These are phyloP conservation scores for Oscheius onirici DNA, from an alignment of 2,888 invertebrate genomes.

Conservation along the genomic window DNA sequence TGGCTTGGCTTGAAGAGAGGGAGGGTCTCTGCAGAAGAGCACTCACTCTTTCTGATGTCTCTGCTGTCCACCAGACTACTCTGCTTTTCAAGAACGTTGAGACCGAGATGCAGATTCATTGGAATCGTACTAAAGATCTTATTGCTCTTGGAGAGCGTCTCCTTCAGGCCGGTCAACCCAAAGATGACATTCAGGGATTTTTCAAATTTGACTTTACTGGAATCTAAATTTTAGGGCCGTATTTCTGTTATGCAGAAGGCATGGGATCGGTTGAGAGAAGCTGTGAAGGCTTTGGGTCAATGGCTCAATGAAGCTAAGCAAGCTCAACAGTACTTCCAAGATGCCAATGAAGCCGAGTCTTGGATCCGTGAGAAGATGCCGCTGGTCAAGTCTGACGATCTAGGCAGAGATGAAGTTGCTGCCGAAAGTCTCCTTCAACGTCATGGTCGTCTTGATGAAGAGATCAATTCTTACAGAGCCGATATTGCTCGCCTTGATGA, in stretches of 20 bases:
- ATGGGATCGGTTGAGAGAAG: constrained; percentile 87
- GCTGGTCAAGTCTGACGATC: constrained; percentile 87
- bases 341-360: constrained; percentile 95
- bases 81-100: constrained; percentile 86
- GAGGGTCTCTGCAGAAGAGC: constrained; percentile 88
- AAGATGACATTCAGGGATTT: constrained; percentile 46
- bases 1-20: constrained; percentile 94
- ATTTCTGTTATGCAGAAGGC: constrained; percentile 73
- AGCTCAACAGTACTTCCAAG: constrained; percentile 83
- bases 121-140: constrained; percentile 73
- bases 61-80: constrained; percentile 86
- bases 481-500: constrained; percentile 70
- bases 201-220: too few relatives aligned
- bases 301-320: constrained; percentile 88
- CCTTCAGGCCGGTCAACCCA: constrained; percentile 52
- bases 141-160: constrained; percentile 66
- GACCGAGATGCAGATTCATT: constrained; percentile 83
- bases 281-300: constrained; percentile 81
- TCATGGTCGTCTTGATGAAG: constrained; percentile 74
- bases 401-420: constrained; percentile 78
- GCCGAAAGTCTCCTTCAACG: constrained; percentile 65
- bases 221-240: constrained; percentile 35
- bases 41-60: constrained; percentile 90
- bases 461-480: constrained; percentile 64
- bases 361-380: constrained; percentile 96